Conservation (phyloP, 2,888 invertebrate species). For the Cyrtodaria siliqua region DNA sequence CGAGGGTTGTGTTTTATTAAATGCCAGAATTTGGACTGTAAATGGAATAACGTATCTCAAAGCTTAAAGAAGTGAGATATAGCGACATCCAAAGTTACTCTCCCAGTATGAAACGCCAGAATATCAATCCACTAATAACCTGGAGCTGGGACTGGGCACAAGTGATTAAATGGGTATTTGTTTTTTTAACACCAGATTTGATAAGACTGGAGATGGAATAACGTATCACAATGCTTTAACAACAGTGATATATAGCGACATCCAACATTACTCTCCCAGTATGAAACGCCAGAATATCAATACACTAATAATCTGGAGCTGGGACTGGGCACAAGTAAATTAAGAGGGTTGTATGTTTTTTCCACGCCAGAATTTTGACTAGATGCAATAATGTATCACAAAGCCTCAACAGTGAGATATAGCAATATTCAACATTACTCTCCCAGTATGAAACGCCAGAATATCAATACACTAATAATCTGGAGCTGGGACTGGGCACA, state of each 20-base stretch:
- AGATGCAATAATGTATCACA: too few relatives aligned
- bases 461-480: background rate
- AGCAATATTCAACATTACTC: background rate
- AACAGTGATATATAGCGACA: background rate
- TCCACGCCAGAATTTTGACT: too few relatives aligned
- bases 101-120: constrained; percentile 16
- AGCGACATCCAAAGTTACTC: background rate
- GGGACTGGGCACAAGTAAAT: constrained; percentile 33
- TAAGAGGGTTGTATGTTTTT: too few relatives aligned
- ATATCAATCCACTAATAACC: background rate
- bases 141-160: constrained; percentile 50
- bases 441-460: constrained; percentile 15
- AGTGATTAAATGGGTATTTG: too few relatives aligned
- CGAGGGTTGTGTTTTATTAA: too few relatives aligned
- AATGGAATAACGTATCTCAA: too few relatives aligned
- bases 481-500: constrained; percentile 56
- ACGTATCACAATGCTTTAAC: too few relatives aligned
- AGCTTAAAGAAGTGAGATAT: too few relatives aligned
- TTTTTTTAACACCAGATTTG: too few relatives aligned
- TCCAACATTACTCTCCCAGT: constrained; percentile 8
- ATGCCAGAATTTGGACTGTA: too few relatives aligned
- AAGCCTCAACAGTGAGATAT: too few relatives aligned
- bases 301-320: constrained; percentile 27
- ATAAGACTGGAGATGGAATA: too few relatives aligned
- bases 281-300: constrained; percentile 6